These are phyloP conservation scores for Eurypyga helias DNA, from an alignment of 2,113 vertebrate species.

Conservation along the genomic window DNA sequence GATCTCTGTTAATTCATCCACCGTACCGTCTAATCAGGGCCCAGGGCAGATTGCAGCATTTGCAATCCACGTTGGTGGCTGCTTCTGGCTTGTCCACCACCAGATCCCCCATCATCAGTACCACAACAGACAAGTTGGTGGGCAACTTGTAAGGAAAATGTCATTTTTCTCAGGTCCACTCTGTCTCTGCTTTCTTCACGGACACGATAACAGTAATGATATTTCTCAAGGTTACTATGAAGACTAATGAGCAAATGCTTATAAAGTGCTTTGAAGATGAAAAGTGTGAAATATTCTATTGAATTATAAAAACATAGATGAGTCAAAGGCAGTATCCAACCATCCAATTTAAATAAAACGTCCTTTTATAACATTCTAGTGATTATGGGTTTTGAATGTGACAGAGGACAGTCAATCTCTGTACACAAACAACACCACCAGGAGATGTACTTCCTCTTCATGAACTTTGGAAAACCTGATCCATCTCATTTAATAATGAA, in stretches of 20 bases:
- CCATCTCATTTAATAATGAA: not conserved
- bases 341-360: not conserved
- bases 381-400: not conserved
- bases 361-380: not conserved
- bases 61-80: not conserved
- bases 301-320: not conserved
- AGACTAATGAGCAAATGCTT: not conserved
- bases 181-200: not conserved
- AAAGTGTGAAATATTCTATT: not conserved
- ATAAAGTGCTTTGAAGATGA: not conserved
- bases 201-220: rapidly evolving
- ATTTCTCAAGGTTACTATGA: not conserved
- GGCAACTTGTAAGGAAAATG: not conserved
- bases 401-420: not conserved
- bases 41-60: not conserved
- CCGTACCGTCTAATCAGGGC: rapidly evolving
- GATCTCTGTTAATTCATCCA: not conserved
- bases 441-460: not conserved
- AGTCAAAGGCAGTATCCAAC: not conserved
- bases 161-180: not conserved
- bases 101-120: not conserved
- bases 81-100: not conserved
- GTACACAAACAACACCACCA: not conserved
- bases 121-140: not conserved
- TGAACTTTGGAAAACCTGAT: conserved; percentile 13